These are phyloP conservation scores for Astreopora myriophthalma DNA, from an alignment of 64 coral and sea anemone genomes.

Conservation along the genomic window DNA sequence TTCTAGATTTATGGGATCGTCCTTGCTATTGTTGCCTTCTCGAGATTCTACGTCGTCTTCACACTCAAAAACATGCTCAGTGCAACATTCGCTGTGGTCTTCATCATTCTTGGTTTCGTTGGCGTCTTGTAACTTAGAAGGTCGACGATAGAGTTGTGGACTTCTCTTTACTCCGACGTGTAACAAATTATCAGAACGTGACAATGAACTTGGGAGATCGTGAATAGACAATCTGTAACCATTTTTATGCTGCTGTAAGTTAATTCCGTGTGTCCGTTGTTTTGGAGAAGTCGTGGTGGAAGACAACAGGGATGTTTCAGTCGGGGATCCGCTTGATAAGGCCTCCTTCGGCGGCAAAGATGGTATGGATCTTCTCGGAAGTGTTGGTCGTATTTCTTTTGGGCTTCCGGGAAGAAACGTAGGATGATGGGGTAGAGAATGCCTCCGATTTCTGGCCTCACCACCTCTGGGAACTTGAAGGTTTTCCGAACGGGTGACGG, in stretches of 20 bases:
- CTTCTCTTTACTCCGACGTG: background rate
- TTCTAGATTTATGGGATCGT: background rate
- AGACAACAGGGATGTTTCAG: background rate
- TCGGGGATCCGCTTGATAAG: background rate
- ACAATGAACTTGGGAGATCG: background rate
- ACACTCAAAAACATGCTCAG: background rate
- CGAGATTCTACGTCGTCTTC: background rate
- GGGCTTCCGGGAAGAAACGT: constrained; percentile 18
- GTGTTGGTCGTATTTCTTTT: background rate
- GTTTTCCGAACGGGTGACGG: background rate
- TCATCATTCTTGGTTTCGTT: background rate
- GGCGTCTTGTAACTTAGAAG: background rate
- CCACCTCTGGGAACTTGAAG: constrained; percentile 7
- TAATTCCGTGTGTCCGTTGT: background rate
- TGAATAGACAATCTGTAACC: background rate
- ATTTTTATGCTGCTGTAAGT: background rate
- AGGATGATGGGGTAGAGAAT: constrained; percentile 25
- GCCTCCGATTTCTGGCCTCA: background rate
- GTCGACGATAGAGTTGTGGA: background rate
- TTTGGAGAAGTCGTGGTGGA: background rate
- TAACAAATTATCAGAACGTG: background rate
- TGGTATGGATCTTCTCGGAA: background rate
- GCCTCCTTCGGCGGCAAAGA: background rate
- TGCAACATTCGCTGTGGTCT: background rate
- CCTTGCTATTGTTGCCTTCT: background rate